Percentiles rank a stretch among this genome's conserved stretches.
Conservation (phyloP, 1,140 invertebrate genomes). For the Drosophila tristis region DNA sequence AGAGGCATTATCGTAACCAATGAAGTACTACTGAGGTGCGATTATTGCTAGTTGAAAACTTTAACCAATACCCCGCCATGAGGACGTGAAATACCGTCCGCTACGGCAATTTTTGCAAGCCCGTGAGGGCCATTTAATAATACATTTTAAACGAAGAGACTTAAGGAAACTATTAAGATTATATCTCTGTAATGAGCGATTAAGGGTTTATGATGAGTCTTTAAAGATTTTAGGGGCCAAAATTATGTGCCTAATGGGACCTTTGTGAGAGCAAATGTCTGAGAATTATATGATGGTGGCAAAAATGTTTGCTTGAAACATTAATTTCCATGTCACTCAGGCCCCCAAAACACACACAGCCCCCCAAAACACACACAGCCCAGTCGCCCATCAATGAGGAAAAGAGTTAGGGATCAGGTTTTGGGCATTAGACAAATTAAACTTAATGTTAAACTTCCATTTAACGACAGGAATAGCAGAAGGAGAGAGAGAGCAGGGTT, state of each 20-base stretch:
- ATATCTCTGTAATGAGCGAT: too few species aligned
- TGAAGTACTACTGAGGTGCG: conserved; percentile 86
- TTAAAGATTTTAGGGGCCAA: conserved; percentile 17
- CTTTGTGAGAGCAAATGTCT: neutral
- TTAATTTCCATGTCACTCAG: conserved; percentile 27
- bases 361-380: neutral
- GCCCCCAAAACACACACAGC: neutral
- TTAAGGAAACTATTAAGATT: conserved; percentile 3
- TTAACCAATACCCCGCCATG: conserved; percentile 96
- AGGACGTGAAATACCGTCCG: conserved; percentile 95
- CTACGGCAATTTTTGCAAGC: conserved; percentile 93
- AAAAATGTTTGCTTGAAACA: conserved; percentile 13
- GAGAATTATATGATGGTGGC: too few species aligned
- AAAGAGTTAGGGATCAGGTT: conserved; percentile 42
- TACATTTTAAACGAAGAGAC: conserved; percentile 15
- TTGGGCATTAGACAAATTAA: conserved; percentile 73
- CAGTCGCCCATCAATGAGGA: too few species aligned
- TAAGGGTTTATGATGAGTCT: conserved; percentile 23
- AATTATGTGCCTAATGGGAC: conserved; percentile 1
- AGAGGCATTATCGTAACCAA: conserved; percentile 93
- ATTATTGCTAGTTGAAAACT: conserved; percentile 84
- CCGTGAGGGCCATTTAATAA: conserved; percentile 84
- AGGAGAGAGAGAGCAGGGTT: too few species aligned
- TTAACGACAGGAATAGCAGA: conserved; percentile 2
- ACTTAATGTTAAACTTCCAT: conserved; percentile 65